Conservation (phyloP, 2,113 vertebrate species). For the Serinus canaria region DNA sequence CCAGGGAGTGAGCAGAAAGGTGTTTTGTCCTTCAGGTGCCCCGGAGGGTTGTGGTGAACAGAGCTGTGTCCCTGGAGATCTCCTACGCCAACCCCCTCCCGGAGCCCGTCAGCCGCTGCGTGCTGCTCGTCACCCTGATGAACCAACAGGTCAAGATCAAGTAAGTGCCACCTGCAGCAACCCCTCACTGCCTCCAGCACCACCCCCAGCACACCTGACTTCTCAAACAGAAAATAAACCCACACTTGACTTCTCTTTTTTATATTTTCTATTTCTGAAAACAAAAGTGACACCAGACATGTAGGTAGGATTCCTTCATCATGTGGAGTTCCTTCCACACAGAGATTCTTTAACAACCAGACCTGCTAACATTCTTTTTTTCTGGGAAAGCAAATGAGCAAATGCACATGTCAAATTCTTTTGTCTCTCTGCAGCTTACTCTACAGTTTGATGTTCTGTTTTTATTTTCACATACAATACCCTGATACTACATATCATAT, state of each 20-base stretch:
- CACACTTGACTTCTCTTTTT: background rate
- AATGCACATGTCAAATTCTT: background rate
- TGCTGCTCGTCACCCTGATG: slow-evolving; percentile 71
- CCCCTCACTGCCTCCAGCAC: background rate
- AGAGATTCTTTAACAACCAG: background rate
- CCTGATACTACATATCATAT: background rate
- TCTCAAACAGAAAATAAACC: background rate
- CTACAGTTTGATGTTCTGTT: background rate
- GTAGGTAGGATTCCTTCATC: background rate
- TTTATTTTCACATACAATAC: background rate
- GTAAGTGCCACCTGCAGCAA: slow-evolving; percentile 42
- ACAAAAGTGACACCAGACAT: background rate
- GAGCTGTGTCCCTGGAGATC: slow-evolving; percentile 53
- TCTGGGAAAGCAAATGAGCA: background rate
- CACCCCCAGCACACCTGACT: background rate
- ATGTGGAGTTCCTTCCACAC: background rate
- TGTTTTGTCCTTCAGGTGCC: slow-evolving; percentile 36
- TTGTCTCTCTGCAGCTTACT: background rate
- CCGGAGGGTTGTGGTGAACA: slow-evolving; percentile 23
- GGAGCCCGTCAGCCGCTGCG: slow-evolving; percentile 46
- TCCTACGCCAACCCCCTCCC: slow-evolving; percentile 66
- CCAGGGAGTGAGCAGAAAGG: background rate
- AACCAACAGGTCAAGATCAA: slow-evolving; percentile 64
- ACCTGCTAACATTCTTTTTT: background rate
- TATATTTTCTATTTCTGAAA: background rate